phyloP scores from a whole-genome alignment of 1,140 invertebrate genomes.

The Ladona fulva region DNA sequence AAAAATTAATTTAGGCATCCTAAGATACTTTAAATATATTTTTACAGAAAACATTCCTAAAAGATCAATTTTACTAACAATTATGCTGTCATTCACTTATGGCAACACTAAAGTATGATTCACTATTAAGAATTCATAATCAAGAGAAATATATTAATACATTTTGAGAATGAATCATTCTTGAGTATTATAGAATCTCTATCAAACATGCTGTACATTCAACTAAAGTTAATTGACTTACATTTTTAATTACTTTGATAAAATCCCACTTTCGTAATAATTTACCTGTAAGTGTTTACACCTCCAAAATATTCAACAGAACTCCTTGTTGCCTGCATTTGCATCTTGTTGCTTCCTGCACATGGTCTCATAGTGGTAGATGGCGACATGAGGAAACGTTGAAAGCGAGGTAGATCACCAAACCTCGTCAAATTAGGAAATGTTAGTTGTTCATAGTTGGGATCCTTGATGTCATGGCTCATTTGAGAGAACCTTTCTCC shows the following conservation, averaged over 20 bases:
- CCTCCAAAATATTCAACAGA: conserved; percentile 10
- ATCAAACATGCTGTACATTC: no score
- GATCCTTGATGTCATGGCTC: background rate
- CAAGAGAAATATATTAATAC: background rate
- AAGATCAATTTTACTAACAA: no score
- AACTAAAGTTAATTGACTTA: no score
- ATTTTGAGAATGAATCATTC: no score
- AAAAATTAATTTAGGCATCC: no score
- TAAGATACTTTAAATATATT: no score
- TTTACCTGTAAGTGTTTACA: conserved; percentile 14
- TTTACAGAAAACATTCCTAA: no score
- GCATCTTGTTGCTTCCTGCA: conserved; percentile 12
- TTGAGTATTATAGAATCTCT: no score
- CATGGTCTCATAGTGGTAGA: background rate
- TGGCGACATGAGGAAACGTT: background rate
- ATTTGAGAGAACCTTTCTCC: background rate
- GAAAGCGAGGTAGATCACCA: background rate
- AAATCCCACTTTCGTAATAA: background rate
- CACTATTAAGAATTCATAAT: no score
- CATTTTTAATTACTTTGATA: no score
- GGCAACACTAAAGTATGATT: no score
- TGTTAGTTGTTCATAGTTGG: background rate
- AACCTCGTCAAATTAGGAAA: background rate
- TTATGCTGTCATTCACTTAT: no score
- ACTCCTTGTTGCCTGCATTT: conserved; percentile 16